phyloP scores from a whole-genome alignment of 2,888 invertebrate species.

The Callyntrura guangdongensis region DNA sequence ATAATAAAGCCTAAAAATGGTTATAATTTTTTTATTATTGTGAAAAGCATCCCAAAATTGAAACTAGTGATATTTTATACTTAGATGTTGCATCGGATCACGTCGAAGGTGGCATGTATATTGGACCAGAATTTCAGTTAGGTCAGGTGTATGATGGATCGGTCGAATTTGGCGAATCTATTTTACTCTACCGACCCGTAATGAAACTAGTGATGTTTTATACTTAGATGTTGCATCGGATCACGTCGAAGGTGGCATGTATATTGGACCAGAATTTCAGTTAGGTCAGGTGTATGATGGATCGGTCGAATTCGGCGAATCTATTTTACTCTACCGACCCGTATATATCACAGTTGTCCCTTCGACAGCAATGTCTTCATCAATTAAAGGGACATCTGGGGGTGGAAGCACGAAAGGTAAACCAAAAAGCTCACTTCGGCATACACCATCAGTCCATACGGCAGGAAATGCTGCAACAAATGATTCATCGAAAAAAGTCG shows the following conservation, averaged over 20 bases:
- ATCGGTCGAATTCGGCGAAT: conserved; percentile 87
- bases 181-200: conserved; percentile 90
- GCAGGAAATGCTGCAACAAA: not conserved
- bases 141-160: conserved; percentile 92
- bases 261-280: conserved; percentile 88
- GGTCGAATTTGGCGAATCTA: conserved; percentile 87
- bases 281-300: conserved; percentile 93
- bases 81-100: conserved; percentile 87
- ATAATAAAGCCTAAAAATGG: not conserved
- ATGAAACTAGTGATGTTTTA: no score
- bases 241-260: conserved; percentile 91
- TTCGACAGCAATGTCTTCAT: conserved; percentile 74
- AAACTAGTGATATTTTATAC: not conserved
- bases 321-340: conserved; percentile 89
- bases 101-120: conserved; percentile 90
- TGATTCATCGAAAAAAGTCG: conserved; percentile 34
- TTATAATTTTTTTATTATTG: not conserved
- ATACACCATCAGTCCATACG: not conserved
- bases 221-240: conserved; percentile 89
- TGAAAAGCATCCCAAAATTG: not conserved
- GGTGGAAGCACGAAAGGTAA: not conserved
- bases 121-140: conserved; percentile 89
- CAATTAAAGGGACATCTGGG: not conserved
- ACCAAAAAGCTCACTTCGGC: conserved; percentile 53
- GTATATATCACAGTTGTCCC: conserved; percentile 86